Conservation (phyloP, 2,797 vertebrate species). For the Phylloscopus collybita region DNA sequence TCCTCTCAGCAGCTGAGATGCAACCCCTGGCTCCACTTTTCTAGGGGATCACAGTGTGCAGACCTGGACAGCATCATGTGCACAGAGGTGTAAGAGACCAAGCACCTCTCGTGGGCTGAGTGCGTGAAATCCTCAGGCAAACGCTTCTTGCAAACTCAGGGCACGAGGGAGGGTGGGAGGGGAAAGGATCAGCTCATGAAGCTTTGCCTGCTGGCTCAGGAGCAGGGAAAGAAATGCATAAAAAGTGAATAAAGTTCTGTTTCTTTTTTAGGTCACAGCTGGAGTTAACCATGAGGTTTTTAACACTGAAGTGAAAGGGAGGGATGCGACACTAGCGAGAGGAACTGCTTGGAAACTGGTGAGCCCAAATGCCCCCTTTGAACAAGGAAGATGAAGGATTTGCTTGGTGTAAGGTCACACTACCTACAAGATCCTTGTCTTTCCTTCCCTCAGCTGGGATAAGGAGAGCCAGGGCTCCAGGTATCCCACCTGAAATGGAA, state of each 20-base stretch:
- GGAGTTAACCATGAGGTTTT: not conserved
- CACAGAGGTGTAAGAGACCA: not conserved
- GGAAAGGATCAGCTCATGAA: not conserved
- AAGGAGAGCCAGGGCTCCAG: not conserved
- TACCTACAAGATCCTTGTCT: not conserved
- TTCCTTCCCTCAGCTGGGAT: not conserved
- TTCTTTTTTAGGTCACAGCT: constrained; percentile 2
- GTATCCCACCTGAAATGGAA: not conserved
- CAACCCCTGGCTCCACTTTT: not conserved
- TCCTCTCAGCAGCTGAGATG: constrained; percentile 40
- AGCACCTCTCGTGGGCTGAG: not conserved
- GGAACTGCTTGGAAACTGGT: not conserved
- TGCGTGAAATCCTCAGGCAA: not conserved
- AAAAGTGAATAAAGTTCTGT: not conserved
- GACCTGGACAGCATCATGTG: not conserved
- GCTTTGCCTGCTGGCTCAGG: not conserved
- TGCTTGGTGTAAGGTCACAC: not conserved
- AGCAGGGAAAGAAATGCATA: not conserved
- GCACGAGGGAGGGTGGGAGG: not conserved
- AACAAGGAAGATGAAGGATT: not conserved
- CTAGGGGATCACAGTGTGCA: constrained; percentile 2
- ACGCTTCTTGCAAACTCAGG: not conserved
- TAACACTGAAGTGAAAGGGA: not conserved
- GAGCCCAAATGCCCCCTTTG: not conserved
- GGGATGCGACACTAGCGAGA: not conserved